Evolutionary conservation across 2,113 vertebrate genomes (phyloP), one percentile per base, ranked within the genome.

Genomic region (Muntiacus muntjak): DNA sequence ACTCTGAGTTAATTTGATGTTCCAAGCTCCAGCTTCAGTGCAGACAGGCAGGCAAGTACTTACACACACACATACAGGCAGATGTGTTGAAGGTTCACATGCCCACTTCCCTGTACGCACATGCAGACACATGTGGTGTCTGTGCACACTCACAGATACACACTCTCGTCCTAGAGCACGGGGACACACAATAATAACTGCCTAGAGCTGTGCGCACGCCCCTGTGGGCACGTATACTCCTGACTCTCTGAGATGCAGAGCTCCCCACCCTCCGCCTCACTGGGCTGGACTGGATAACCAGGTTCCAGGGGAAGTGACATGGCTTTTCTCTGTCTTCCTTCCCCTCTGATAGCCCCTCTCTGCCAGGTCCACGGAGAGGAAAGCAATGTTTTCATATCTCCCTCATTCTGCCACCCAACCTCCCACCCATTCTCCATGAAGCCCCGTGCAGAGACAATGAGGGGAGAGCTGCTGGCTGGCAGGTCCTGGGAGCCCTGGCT

Each of bases 381-480:
- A 52, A 94, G 50, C 47, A 25, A 0, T 83, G 40, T 14, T 79
- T 64, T 52, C 60, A 45, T 54, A 15, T 26, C 5, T 12, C 6
- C 6, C 7, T 10, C 36, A 13, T 74, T 21, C 71, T 71, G 76
- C 76, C 89, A 36, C 7, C 33, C 7, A 36, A 10, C n/a, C 5
- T 14, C 64, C 57, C 1, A 1, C 43, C 40, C 60, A 28, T 57
- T 58, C n/a, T 71, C 71, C 1, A 0, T 43, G 71, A 76, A 36
- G 62, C 81, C 81, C 78, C 79, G 1, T 55, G 45, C 50, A 76
- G 50, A 67, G 62, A 36, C 93, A 45, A 6, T 11, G 87, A 92
- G 95, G 94, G 91, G 67, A 90, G 79, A 11, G 54, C 64, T 9
- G 3, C 74, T 45, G 55, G 26, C 89, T 67, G 79, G 96, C 43